Percentiles rank a stretch among this genome's conserved stretches.
These are phyloP conservation scores for Lutjanus argentimaculatus DNA, from an alignment of 2,797 vertebrate species.

Conservation along the genomic window DNA sequence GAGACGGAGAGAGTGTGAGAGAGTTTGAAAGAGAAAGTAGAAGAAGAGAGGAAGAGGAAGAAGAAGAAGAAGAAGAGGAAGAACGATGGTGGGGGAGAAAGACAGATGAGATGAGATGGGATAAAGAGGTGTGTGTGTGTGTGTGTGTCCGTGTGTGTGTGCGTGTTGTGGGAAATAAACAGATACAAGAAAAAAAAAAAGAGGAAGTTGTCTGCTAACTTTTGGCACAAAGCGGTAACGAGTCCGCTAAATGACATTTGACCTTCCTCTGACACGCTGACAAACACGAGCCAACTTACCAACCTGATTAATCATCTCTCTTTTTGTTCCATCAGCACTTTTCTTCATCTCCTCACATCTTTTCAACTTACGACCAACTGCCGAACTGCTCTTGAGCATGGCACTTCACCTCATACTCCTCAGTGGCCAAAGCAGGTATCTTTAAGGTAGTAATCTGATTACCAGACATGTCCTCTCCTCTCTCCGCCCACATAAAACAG, in stretches of 20 bases:
- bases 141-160: background rate
- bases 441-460: background rate
- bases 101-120: conserved; percentile 10
- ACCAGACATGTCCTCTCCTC: background rate
- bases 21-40: conserved; percentile 60
- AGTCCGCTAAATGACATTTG: conserved; percentile 28
- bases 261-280: conserved; percentile 9
- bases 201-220: conserved; percentile 13
- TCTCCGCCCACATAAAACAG: too few species aligned
- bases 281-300: conserved; percentile 2
- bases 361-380: background rate
- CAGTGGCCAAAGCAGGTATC: too few species aligned
- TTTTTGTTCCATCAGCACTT: background rate
- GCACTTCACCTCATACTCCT: background rate
- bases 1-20: conserved; percentile 63
- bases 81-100: conserved; percentile 41
- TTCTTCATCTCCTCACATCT: background rate
- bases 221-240: background rate
- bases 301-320: background rate
- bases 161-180: background rate
- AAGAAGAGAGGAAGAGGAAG: conserved; percentile 25
- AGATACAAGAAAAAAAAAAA: conserved; percentile 4
- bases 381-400: background rate
- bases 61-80: too few species aligned
- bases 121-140: conserved; percentile 9